Percentiles rank a stretch among this genome's conserved stretches.
Conservation (phyloP, 2,888 invertebrate genomes). For the Hirtodrosophila trivittata region DNA sequence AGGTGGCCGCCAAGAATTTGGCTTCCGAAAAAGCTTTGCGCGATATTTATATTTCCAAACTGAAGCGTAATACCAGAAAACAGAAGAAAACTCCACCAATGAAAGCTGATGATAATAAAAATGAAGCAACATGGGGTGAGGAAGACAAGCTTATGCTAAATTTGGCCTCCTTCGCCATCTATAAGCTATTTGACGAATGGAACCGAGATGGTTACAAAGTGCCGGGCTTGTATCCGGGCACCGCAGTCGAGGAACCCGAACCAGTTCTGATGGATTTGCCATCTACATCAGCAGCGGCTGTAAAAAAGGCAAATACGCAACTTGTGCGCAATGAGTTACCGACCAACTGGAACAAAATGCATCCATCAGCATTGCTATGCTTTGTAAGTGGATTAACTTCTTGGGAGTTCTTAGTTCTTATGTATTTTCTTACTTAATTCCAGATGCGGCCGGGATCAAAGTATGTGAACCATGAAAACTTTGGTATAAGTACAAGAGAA, state of each 20-base stretch:
- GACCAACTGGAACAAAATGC: constrained; percentile 87
- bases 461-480: constrained; percentile 86
- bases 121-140: constrained; percentile 70
- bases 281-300: constrained; percentile 30
- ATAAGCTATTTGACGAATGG: constrained; percentile 93
- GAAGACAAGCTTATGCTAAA: constrained; percentile 92
- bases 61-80: constrained; percentile 54
- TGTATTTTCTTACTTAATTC: constrained; percentile 1
- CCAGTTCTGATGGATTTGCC: constrained; percentile 36
- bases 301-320: constrained; percentile 81
- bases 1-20: constrained; percentile 88
- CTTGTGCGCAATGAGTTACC: constrained; percentile 86
- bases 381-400: constrained; percentile 70
- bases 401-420: background rate
- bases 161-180: constrained; percentile 92
- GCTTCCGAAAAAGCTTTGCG: constrained; percentile 91
- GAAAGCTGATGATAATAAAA: constrained; percentile 18
- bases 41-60: constrained; percentile 86
- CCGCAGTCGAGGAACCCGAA: too few species aligned
- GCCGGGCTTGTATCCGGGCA: constrained; percentile 85
- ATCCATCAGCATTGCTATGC: constrained; percentile 90
- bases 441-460: constrained; percentile 88
- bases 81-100: constrained; percentile 28
- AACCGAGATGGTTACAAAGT: constrained; percentile 89
- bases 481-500: too few species aligned